phyloP scores from a whole-genome alignment of 2,797 vertebrate species.

The Benthosema pterotum region DNA sequence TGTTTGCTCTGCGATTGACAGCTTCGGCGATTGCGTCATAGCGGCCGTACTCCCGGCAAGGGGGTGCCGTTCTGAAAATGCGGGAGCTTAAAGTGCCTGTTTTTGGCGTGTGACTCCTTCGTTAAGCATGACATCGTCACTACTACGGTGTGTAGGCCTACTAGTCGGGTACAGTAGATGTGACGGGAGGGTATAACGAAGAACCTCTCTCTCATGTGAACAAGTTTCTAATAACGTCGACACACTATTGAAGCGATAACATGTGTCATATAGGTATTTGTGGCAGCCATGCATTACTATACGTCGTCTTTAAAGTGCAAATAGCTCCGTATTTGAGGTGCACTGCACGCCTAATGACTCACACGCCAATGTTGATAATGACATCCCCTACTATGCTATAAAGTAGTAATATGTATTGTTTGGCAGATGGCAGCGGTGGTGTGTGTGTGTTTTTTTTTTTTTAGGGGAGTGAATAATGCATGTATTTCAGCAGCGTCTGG shows the following conservation, averaged over 20 bases:
- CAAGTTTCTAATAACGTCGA: conserved; percentile 48
- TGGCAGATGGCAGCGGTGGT: conserved; percentile 35
- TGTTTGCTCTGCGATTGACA: no score
- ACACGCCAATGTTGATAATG: conserved; percentile 24
- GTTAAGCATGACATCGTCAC: no score
- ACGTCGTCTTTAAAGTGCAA: conserved; percentile 39
- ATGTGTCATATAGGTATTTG: conserved; percentile 28
- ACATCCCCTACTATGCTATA: conserved; percentile 11
- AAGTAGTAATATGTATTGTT: conserved; percentile 36
- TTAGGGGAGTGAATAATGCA: conserved; percentile 73
- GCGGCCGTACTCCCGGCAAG: no score
- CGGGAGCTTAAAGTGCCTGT: no score
- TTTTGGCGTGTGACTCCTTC: no score
- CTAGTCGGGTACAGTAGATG: conserved; percentile 27
- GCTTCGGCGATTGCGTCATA: no score
- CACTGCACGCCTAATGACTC: conserved; percentile 17
- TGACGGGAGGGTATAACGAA: conserved; percentile 31
- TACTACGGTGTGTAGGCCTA: conserved; percentile 1
- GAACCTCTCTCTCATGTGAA: conserved; percentile 35
- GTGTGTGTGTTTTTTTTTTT: no score
- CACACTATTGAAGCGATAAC: conserved; percentile 46
- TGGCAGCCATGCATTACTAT: background rate
- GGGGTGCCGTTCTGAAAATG: no score
- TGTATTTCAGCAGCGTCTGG: conserved; percentile 49
- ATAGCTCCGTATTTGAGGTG: conserved; percentile 25